A percentile compares a stretch with the other conserved stretches of the same genome.
These are phyloP conservation scores for Reticulitermes speratus DNA, from an alignment of 1,140 invertebrate genomes.

Conservation along the genomic window DNA sequence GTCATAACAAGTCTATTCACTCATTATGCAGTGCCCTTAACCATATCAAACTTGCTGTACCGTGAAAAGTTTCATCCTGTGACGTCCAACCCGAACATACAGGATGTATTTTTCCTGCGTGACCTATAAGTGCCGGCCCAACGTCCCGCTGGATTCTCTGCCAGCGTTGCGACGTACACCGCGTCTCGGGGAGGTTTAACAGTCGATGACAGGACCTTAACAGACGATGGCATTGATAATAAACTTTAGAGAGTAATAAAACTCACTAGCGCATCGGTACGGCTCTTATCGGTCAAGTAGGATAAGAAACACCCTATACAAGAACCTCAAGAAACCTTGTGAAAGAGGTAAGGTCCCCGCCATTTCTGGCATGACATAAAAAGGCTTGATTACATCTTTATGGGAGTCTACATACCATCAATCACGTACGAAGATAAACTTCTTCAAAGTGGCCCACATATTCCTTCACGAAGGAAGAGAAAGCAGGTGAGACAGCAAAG, in stretches of 20 bases:
- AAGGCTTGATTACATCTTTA: slow-evolving; percentile 7
- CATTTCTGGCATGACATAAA: not conserved
- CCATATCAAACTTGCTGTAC: not conserved
- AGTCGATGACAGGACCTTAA: too few species aligned
- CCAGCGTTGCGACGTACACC: too few species aligned
- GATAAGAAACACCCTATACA: too few species aligned
- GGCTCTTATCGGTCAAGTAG: too few species aligned
- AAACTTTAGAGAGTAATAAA: too few species aligned
- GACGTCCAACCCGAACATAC: not conserved
- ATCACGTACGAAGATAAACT: not conserved
- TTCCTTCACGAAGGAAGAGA: not conserved
- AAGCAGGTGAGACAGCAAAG: not conserved
- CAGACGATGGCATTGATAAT: too few species aligned
- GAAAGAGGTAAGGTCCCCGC: not conserved
- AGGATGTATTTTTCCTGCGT: not conserved
- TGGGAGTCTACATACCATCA: not conserved
- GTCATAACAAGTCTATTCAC: not conserved
- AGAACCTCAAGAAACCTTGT: not conserved
- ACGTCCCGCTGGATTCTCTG: too few species aligned
- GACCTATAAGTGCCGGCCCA: too few species aligned
- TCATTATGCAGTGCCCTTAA: not conserved
- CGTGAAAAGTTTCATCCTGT: not conserved
- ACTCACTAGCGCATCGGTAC: too few species aligned
- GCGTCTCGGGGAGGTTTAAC: too few species aligned
- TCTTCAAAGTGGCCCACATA: not conserved